phyloP scores from a whole-genome alignment of 2,797 vertebrate genomes.

The Lagocephalus sceleratus region DNA sequence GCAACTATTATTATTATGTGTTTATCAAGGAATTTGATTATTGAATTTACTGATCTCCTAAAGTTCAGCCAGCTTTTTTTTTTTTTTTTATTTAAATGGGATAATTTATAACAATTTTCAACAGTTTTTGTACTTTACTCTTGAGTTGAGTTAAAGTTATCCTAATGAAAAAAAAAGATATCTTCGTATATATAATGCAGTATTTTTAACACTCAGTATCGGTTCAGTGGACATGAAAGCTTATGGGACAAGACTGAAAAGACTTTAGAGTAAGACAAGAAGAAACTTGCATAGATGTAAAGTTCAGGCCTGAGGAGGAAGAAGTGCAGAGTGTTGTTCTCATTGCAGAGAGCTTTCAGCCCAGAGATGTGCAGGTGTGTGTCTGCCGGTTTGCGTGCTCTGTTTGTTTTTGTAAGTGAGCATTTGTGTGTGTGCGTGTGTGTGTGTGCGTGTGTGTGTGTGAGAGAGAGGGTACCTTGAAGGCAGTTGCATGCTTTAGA shows the following conservation, averaged over 20 bases:
- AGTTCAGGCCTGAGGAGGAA: not conserved
- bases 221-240: constrained; percentile 26
- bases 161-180: no score
- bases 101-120: no score
- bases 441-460: constrained; percentile 60
- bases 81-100: no score
- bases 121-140: no score
- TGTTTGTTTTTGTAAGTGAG: constrained; percentile 64
- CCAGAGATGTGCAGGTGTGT: constrained; percentile 49
- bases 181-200: not conserved
- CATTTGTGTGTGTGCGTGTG: constrained; percentile 41
- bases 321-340: constrained; percentile 13
- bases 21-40: no score
- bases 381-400: constrained; percentile 47
- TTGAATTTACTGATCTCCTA: no score
- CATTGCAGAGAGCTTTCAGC: constrained; percentile 14
- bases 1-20: no score
- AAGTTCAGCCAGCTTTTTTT: no score
- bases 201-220: constrained; percentile 11
- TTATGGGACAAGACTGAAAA: constrained; percentile 12
- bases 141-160: no score
- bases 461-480: constrained; percentile 37
- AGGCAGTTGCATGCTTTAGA: constrained; percentile 46
- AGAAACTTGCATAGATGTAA: constrained; percentile 9
- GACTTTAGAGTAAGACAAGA: constrained; percentile 1